Conservation (phyloP, 1,140 invertebrate species). For the Leptinotarsa texana region DNA sequence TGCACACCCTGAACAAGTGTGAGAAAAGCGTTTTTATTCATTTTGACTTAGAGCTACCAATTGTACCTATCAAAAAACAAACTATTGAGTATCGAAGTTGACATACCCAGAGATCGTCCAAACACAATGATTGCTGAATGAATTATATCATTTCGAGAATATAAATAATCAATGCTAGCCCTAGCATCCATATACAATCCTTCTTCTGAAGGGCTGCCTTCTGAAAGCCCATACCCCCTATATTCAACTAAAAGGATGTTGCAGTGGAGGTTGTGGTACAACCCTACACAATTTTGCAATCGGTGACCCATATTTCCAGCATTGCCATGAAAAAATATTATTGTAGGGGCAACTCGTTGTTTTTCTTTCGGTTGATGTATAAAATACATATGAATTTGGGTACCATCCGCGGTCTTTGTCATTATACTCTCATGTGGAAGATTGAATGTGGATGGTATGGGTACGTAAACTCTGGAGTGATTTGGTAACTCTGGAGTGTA, state of each 20-base stretch:
- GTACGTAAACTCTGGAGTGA: conserved; percentile 84
- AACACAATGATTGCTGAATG: conserved; percentile 86
- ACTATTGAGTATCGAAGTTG: too few species aligned
- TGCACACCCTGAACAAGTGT: too few species aligned
- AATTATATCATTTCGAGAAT: conserved; percentile 81
- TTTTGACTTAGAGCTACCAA: too few species aligned
- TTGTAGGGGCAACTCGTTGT: conserved; percentile 70
- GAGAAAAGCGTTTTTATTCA: too few species aligned
- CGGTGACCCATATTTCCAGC: conserved; percentile 95
- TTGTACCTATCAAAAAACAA: too few species aligned
- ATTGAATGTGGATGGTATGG: conserved; percentile 79
- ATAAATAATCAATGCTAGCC: conserved; percentile 83
- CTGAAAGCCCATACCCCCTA: conserved; percentile 91
- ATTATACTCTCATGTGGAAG: conserved; percentile 85
- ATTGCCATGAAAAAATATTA: conserved; percentile 94
- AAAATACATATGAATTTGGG: conserved; percentile 83
- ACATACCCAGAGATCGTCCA: conserved; percentile 83
- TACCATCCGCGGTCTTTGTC: conserved; percentile 76
- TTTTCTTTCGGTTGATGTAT: conserved; percentile 76
- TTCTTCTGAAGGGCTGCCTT: conserved; percentile 83
- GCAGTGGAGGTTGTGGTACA: conserved; percentile 79
- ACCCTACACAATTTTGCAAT: conserved; percentile 74
- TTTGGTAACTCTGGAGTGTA: conserved; percentile 88
- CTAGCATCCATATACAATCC: conserved; percentile 88
- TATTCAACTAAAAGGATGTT: conserved; percentile 93